These are phyloP conservation scores for Pheosia tremula DNA, from an alignment of 2,888 invertebrate species.

Conservation along the genomic window DNA sequence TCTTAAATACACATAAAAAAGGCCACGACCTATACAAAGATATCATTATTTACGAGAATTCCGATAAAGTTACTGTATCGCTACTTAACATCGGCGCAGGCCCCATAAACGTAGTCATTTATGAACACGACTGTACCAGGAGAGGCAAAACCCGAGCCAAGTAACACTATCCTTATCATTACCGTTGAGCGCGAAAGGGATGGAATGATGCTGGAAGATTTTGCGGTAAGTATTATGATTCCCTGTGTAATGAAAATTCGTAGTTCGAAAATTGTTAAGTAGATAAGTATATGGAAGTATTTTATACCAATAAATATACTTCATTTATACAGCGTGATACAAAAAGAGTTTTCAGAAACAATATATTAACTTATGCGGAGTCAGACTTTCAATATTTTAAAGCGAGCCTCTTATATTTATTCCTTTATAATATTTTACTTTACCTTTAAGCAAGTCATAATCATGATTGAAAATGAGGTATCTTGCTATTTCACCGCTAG, in stretches of 20 bases:
- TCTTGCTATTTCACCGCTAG: too few species aligned
- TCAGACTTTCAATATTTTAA: too few species aligned
- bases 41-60: conserved; percentile 39
- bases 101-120: conserved; percentile 37
- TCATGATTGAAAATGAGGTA: too few species aligned
- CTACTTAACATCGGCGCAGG: conserved; percentile 25
- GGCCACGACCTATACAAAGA: conserved; percentile 28
- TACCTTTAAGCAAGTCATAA: too few species aligned
- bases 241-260: background rate
- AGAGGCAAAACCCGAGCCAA: background rate
- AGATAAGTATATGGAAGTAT: too few species aligned
- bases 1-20: conserved; percentile 23
- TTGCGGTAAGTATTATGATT: background rate
- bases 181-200: conserved; percentile 17
- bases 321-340: too few species aligned
- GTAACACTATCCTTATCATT: conserved; percentile 19
- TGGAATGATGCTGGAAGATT: background rate
- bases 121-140: conserved; percentile 20
- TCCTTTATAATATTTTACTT: too few species aligned
- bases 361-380: too few species aligned
- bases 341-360: too few species aligned
- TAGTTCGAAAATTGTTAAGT: too few species aligned
- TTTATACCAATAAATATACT: too few species aligned
- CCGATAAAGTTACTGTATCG: conserved; percentile 43
- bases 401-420: too few species aligned